Conservation (phyloP, 2,888 invertebrate genomes). For the Agelastica alni region DNA sequence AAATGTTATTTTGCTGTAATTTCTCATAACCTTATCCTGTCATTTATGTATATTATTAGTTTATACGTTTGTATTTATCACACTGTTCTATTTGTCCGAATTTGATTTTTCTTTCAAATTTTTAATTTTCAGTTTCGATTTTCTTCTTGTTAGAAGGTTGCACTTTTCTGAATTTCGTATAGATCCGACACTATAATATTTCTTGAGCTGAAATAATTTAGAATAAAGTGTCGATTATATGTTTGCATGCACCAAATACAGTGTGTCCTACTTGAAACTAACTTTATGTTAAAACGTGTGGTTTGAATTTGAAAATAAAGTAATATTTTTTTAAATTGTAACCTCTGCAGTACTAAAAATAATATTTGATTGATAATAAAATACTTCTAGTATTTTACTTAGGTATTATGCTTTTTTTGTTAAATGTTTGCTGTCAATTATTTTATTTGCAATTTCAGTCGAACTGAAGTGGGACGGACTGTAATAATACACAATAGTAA, state of each 20-base stretch:
- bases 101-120: conserved; percentile 19
- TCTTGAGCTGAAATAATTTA: too few relatives aligned
- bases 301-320: too few relatives aligned
- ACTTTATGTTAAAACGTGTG: neutral
- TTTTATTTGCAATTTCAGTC: neutral
- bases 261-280: neutral
- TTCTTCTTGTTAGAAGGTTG: neutral
- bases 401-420: too few relatives aligned
- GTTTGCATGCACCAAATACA: conserved; percentile 35
- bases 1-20: conserved; percentile 28
- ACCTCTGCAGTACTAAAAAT: too few relatives aligned
- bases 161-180: conserved; percentile 3
- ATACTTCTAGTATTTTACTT: too few relatives aligned
- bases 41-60: too few relatives aligned
- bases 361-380: too few relatives aligned
- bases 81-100: too few relatives aligned
- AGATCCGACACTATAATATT: neutral
- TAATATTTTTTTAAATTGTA: conserved; percentile 1
- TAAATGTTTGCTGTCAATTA: too few relatives aligned
- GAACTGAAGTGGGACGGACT: conserved; percentile 2
- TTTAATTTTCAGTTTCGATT: conserved; percentile 13
- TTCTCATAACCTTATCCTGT: conserved; percentile 18
- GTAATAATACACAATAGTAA: conserved; percentile 27
- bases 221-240: conserved; percentile 44
- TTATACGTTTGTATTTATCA: too few relatives aligned